phyloP scores from a whole-genome alignment of 2,888 invertebrate genomes.

The Plusia festucae region DNA sequence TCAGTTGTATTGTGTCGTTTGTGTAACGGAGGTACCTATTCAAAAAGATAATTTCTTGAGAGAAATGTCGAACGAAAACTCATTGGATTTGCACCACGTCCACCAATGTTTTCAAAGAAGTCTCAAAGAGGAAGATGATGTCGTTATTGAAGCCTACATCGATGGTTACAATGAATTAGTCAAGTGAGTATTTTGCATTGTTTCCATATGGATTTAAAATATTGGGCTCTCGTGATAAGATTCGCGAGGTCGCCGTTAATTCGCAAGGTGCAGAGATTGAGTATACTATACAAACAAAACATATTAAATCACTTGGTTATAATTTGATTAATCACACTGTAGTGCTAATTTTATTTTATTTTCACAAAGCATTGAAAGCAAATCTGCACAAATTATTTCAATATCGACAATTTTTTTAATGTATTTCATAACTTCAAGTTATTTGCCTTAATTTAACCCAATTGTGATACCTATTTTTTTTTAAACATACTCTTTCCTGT shows the following conservation, averaged over 20 bases:
- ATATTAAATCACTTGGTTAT: background rate
- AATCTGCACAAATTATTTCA: background rate
- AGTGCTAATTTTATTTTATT: background rate
- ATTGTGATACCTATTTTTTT: too few species aligned
- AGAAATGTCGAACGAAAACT: conserved; percentile 85
- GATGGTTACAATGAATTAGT: conserved; percentile 95
- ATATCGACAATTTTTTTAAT: background rate
- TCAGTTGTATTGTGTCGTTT: conserved; percentile 21
- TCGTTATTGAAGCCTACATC: conserved; percentile 92
- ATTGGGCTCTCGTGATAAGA: conserved; percentile 39
- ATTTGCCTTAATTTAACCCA: too few species aligned
- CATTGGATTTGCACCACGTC: conserved; percentile 80
- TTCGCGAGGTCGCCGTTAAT: conserved; percentile 28
- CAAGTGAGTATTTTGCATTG: conserved; percentile 90
- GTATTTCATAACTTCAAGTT: background rate
- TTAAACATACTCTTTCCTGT: background rate
- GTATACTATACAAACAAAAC: background rate
- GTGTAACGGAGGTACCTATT: conserved; percentile 23
- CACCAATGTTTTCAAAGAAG: conserved; percentile 91
- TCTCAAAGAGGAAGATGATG: conserved; percentile 92
- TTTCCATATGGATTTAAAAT: conserved; percentile 68
- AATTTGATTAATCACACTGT: background rate
- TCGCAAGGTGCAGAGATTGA: background rate
- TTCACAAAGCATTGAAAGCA: background rate
- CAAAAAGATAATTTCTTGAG: conserved; percentile 42